These are phyloP conservation scores for Arremon brunneinucha DNA, from an alignment of 2,797 vertebrate genomes.

Conservation along the genomic window DNA sequence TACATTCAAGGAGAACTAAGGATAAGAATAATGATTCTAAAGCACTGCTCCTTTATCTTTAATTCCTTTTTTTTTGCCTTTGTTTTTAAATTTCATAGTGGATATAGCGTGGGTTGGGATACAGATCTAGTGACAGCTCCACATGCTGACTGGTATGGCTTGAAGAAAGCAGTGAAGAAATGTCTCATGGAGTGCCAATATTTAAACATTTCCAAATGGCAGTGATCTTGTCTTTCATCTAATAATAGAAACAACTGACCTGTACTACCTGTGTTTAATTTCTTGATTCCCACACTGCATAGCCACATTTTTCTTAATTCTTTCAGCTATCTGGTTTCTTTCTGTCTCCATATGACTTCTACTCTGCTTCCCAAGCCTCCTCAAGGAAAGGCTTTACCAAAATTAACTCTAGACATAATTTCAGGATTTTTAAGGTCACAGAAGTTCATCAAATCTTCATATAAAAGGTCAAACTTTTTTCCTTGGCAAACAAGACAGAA, in stretches of 20 bases:
- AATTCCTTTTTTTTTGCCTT: not conserved
- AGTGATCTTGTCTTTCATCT: not conserved
- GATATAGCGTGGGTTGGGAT: not conserved
- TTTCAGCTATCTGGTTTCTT: not conserved
- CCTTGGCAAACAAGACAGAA: not conserved
- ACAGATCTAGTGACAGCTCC: not conserved
- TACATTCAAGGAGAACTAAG: not conserved
- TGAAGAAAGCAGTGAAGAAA: not conserved
- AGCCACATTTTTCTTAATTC: not conserved
- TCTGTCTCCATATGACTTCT: not conserved
- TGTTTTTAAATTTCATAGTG: not conserved
- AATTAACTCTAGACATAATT: not conserved
- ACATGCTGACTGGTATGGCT: not conserved
- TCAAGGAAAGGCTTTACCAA: not conserved
- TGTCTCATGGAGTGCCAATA: not conserved
- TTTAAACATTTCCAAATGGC: not conserved
- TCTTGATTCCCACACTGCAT: not conserved
- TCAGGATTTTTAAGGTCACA: not conserved
- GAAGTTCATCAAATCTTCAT: not conserved
- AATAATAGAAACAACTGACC: not conserved
- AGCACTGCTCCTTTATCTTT: accelerated
- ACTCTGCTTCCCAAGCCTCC: not conserved
- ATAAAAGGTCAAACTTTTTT: not conserved
- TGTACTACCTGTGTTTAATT: not conserved
- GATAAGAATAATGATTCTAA: not conserved